phyloP scores from a whole-genome alignment of 2,113 vertebrate genomes.

The Andinoacara biseriatus region DNA sequence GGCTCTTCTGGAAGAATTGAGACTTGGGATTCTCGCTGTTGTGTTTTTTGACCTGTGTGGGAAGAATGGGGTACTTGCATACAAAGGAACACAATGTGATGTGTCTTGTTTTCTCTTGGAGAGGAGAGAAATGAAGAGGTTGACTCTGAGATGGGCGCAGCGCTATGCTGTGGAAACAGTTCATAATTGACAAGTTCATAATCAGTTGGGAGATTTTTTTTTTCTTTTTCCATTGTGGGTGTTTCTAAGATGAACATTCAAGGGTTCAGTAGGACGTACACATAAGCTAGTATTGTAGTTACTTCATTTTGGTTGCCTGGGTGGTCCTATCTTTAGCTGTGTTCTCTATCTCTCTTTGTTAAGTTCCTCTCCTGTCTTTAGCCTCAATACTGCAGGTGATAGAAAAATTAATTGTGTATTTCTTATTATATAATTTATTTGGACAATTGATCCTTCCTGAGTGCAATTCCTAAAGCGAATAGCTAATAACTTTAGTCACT shows the following conservation, averaged over 20 bases:
- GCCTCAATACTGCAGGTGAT: background rate
- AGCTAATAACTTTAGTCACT: background rate
- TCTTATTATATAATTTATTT: conserved; percentile 13
- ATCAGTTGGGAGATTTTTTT: conserved; percentile 27
- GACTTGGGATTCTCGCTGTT: conserved; percentile 52
- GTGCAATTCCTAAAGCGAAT: background rate
- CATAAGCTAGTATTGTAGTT: conserved; percentile 28
- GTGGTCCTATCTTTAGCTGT: conserved; percentile 58
- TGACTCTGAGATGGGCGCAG: conserved; percentile 48
- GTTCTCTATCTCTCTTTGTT: conserved; percentile 13
- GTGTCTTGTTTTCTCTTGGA: conserved; percentile 67
- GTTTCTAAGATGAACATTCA: conserved; percentile 31
- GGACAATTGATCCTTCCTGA: background rate
- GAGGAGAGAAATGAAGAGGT: conserved; percentile 55
- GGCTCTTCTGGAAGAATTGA: conserved; percentile 46
- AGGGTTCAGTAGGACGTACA: conserved; percentile 33
- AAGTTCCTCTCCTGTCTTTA: conserved; percentile 21
- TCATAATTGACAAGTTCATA: conserved; percentile 36
- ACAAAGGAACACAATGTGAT: conserved; percentile 62
- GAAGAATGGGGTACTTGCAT: conserved; percentile 56
- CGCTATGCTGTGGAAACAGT: conserved; percentile 11
- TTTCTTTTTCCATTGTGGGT: conserved; percentile 10
- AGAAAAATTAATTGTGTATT: background rate
- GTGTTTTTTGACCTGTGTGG: conserved; percentile 71
- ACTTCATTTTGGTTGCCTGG: conserved; percentile 39